Percentiles rank a stretch among this genome's conserved stretches.
These are phyloP conservation scores for Macrotrachela quadricornifera DNA, from an alignment of 1,140 invertebrate species.

Conservation along the genomic window DNA sequence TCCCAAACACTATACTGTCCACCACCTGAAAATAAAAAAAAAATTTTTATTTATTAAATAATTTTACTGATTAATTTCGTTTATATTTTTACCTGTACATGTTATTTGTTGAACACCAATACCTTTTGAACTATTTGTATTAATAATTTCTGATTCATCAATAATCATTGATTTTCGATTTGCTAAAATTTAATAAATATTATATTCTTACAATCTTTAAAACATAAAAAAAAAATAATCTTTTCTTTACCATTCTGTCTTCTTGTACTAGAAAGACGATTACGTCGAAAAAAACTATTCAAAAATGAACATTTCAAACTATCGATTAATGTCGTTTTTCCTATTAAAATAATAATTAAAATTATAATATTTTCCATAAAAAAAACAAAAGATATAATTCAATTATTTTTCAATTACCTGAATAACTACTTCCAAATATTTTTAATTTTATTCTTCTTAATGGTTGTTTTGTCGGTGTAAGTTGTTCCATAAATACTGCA, in stretches of 20 bases:
- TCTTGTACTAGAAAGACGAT: conserved; percentile 6
- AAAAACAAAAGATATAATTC: too few species aligned
- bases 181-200: background rate
- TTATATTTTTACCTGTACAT: background rate
- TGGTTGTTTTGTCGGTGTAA: conserved; percentile 37
- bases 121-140: background rate
- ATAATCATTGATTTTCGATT: background rate
- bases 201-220: background rate
- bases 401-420: too few species aligned
- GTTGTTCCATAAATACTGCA: conserved; percentile 45
- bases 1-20: conserved; percentile 55
- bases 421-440: conserved; percentile 37
- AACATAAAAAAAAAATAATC: conserved; percentile 3
- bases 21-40: conserved; percentile 29
- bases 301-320: conserved; percentile 38
- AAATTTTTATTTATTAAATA: conserved; percentile 1
- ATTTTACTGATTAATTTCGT: background rate
- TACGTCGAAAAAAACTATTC: conserved; percentile 20
- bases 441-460: conserved; percentile 50
- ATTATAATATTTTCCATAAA: too few species aligned
- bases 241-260: background rate
- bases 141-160: background rate
- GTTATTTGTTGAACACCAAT: background rate
- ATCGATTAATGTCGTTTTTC: conserved; percentile 51
- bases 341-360: conserved; percentile 46